phyloP scores from a whole-genome alignment of 1,140 invertebrate genomes.

The Adoxophyes honmai region DNA sequence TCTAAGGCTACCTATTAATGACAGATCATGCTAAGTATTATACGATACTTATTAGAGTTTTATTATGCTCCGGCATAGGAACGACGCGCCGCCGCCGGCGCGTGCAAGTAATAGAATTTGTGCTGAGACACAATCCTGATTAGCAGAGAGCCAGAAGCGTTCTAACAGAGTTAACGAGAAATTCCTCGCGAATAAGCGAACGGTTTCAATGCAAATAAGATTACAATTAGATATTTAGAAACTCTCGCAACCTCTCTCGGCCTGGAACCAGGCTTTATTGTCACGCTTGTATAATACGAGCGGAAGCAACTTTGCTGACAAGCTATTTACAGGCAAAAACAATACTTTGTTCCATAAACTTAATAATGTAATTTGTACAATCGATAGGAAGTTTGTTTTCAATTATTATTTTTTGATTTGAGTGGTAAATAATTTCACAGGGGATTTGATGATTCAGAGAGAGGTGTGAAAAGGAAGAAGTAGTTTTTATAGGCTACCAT shows the following conservation, averaged over 20 bases:
- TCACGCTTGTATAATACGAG: constrained; percentile 24
- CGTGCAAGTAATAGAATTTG: neutral
- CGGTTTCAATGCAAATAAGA: constrained; percentile 43
- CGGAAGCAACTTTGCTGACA: too few species aligned
- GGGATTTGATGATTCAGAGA: too few species aligned
- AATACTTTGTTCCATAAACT: too few species aligned
- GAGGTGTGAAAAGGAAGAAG: too few species aligned
- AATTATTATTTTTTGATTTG: too few species aligned
- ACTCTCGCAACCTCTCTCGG: constrained; percentile 32
- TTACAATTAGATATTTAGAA: constrained; percentile 47
- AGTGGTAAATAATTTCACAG: too few species aligned
- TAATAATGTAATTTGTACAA: too few species aligned
- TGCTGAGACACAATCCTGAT: constrained; percentile 9
- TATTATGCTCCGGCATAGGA: neutral
- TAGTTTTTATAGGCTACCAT: too few species aligned
- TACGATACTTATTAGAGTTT: neutral
- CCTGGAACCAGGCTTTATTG: constrained; percentile 32
- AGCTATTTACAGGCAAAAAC: too few species aligned
- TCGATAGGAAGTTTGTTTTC: too few species aligned
- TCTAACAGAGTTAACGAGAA: constrained; percentile 21
- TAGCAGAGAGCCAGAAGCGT: constrained; percentile 16
- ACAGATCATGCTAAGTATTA: too few species aligned
- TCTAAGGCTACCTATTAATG: too few species aligned
- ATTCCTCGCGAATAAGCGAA: constrained; percentile 22
- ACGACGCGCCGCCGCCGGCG: neutral